These are phyloP conservation scores for Strigamia crassipes DNA, from an alignment of 2,888 invertebrate genomes.

Conservation along the genomic window DNA sequence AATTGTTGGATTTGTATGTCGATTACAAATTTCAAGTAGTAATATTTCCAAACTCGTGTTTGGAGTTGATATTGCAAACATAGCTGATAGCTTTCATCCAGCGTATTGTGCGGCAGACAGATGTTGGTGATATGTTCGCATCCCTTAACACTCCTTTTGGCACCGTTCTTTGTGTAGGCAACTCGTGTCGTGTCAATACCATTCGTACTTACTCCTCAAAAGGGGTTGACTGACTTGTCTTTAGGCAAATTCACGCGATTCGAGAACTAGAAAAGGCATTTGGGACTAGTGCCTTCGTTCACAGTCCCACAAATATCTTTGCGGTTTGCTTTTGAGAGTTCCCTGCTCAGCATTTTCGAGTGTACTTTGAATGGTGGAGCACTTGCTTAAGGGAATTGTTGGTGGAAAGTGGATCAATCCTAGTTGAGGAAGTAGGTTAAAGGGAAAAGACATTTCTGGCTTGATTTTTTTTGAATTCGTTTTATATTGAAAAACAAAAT, in stretches of 20 bases:
- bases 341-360: slow-evolving; percentile 28
- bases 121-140: slow-evolving; percentile 3
- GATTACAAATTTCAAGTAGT: neutral
- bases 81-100: slow-evolving; percentile 3
- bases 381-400: slow-evolving; percentile 31
- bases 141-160: slow-evolving; percentile 1
- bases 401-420: slow-evolving; percentile 7
- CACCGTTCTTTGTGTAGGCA: neutral
- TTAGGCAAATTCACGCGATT: slow-evolving; percentile 16
- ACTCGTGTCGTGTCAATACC: slow-evolving; percentile 7
- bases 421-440: neutral
- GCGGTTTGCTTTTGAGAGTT: slow-evolving; percentile 34
- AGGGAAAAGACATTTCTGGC: neutral
- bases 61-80: neutral
- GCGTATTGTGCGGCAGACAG: neutral
- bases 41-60: neutral
- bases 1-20: too few relatives aligned
- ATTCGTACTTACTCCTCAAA: neutral
- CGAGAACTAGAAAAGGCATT: neutral
- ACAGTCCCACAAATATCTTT: slow-evolving; percentile 15
- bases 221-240: neutral
- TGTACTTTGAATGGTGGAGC: neutral
- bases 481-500: neutral
- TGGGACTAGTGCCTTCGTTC: neutral
- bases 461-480: neutral